phyloP scores from a whole-genome alignment of 2,113 vertebrate species.

The Phalacrocorax aristotelis region DNA sequence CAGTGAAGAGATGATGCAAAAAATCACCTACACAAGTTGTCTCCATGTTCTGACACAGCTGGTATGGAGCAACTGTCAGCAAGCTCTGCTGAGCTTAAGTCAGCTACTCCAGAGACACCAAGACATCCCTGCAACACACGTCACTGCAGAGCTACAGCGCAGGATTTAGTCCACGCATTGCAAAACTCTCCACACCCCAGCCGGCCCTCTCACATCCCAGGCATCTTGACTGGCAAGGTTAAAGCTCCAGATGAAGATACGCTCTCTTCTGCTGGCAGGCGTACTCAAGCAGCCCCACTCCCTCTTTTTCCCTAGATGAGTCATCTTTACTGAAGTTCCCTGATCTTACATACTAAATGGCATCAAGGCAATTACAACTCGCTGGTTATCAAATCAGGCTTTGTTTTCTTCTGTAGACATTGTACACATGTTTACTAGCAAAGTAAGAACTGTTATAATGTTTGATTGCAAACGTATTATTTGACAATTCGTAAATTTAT shows the following conservation, averaged over 20 bases:
- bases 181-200: neutral
- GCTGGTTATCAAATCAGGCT: too few relatives aligned
- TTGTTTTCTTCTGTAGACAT: too few relatives aligned
- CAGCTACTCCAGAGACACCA: neutral
- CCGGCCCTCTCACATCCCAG: neutral
- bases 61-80: neutral
- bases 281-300: neutral
- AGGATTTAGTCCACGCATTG: neutral
- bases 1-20: neutral
- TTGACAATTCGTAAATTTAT: too few relatives aligned
- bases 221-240: neutral
- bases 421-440: too few relatives aligned
- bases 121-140: neutral
- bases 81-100: neutral
- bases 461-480: too few relatives aligned
- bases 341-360: neutral
- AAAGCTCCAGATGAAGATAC: neutral
- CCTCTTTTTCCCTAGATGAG: neutral
- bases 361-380: too few relatives aligned
- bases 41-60: neutral
- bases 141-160: neutral
- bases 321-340: neutral
- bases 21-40: fast-evolving
- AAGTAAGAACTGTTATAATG: too few relatives aligned
- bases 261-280: neutral